Evolutionary conservation across 2,797 vertebrate genomes (phyloP).

Genomic region (Choloepus didactylus): DNA sequence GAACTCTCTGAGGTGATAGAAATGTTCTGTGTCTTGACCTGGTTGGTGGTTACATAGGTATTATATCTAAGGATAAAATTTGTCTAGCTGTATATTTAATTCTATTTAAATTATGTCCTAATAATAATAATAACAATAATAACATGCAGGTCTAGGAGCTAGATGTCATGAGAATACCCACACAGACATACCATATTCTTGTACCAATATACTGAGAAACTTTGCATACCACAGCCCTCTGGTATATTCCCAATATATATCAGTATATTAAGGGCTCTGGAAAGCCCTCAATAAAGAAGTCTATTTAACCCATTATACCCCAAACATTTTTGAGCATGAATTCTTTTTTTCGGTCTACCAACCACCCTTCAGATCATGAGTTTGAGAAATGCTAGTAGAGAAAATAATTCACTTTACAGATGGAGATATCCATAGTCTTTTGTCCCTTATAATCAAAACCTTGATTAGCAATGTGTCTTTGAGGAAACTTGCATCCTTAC

Average conservation of each 20-base stretch:
- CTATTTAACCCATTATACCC: neutral
- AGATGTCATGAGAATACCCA: no score
- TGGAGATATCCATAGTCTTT: neutral
- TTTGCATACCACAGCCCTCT: no score
- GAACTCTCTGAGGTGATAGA: neutral
- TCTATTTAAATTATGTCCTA: neutral
- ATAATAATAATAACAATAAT: neutral
- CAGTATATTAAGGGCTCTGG: neutral
- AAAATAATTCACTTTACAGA: neutral
- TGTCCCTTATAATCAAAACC: neutral
- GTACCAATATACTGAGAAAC: neutral
- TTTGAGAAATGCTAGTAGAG: neutral
- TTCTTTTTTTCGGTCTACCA: neutral
- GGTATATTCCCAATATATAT: neutral
- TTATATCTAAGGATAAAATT: neutral
- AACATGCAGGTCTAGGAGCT: neutral
- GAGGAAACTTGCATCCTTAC: neutral
- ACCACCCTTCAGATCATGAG: neutral
- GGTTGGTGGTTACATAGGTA: neutral
- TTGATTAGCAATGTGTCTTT: neutral
- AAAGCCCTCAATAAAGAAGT: neutral
- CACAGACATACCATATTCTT: neutral
- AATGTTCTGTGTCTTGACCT: neutral
- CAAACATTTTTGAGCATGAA: neutral
- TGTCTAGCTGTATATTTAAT: no score